phyloP scores from a whole-genome alignment of 1,140 invertebrate species.

The Phthorimaea operculella region DNA sequence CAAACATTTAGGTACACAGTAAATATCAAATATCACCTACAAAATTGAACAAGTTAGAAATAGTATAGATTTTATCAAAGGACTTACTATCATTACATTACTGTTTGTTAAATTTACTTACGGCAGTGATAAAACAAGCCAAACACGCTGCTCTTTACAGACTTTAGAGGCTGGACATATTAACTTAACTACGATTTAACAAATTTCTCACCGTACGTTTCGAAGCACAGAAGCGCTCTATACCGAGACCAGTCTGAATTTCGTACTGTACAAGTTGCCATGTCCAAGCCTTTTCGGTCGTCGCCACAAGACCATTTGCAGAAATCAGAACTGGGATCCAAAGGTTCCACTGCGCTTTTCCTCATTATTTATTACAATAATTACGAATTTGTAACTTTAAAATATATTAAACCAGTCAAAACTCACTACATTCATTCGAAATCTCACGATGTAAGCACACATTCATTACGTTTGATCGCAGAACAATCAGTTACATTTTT shows the following conservation, averaged over 20 bases:
- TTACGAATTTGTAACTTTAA: constrained; percentile 24
- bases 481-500: constrained; percentile 44
- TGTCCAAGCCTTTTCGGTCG: no score
- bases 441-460: constrained; percentile 49
- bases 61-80: constrained; percentile 65
- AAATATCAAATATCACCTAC: constrained; percentile 66
- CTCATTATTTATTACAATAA: no score
- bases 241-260: not conserved
- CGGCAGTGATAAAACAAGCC: constrained; percentile 64
- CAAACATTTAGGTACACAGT: constrained; percentile 65
- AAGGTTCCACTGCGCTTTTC: no score
- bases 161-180: no score
- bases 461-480: constrained; percentile 6
- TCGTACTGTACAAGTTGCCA: not conserved
- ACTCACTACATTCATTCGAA: constrained; percentile 48
- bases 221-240: not conserved
- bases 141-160: constrained; percentile 25
- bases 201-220: not conserved
- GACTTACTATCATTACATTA: constrained; percentile 34
- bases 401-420: constrained; percentile 49
- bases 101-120: constrained; percentile 38
- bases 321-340: no score
- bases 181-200: no score
- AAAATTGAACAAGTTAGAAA: constrained; percentile 67
- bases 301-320: no score